A percentile compares a stretch with the other conserved stretches of the same genome.
Conservation (phyloP, 2,797 vertebrate species). For the Natrix natrix region DNA sequence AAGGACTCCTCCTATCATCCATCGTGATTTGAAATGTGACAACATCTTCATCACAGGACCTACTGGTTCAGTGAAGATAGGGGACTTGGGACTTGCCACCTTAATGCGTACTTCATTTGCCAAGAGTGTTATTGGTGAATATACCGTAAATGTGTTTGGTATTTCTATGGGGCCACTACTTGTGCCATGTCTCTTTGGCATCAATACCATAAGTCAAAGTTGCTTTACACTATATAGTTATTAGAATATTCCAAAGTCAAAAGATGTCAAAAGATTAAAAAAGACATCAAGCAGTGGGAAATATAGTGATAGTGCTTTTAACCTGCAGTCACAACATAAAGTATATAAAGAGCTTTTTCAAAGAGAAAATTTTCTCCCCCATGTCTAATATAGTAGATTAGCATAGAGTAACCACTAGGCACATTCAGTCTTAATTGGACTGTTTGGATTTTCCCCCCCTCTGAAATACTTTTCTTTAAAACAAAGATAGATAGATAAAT, state of each 20-base stretch:
- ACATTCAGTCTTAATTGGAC: neutral
- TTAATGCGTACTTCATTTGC: conserved; percentile 95
- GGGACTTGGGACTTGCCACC: conserved; percentile 91
- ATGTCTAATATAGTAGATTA: too few relatives aligned
- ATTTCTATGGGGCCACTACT: neutral
- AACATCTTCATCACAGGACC: conserved; percentile 98
- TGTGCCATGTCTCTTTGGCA: neutral
- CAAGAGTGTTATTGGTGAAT: conserved; percentile 94
- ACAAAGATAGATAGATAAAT: too few relatives aligned
- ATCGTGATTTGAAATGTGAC: conserved; percentile 96
- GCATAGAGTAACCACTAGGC: neutral
- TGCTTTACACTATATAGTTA: neutral
- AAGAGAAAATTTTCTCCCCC: neutral
- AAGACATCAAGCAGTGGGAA: neutral
- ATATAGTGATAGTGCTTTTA: neutral
- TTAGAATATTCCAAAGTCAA: neutral
- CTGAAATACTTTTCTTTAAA: neutral
- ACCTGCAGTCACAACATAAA: neutral
- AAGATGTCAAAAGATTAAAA: neutral
- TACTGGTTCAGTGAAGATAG: conserved; percentile 95
- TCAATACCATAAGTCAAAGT: neutral
- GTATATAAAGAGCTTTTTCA: neutral
- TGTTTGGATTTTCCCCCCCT: too few relatives aligned
- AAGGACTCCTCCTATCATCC: conserved; percentile 91
- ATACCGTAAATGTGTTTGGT: conserved; percentile 7